A percentile compares a stretch with the other conserved stretches of the same genome.
Evolutionary conservation across 2,113 vertebrate genomes (phyloP).

Genomic region (Corythoichthys haematopterus): DNA sequence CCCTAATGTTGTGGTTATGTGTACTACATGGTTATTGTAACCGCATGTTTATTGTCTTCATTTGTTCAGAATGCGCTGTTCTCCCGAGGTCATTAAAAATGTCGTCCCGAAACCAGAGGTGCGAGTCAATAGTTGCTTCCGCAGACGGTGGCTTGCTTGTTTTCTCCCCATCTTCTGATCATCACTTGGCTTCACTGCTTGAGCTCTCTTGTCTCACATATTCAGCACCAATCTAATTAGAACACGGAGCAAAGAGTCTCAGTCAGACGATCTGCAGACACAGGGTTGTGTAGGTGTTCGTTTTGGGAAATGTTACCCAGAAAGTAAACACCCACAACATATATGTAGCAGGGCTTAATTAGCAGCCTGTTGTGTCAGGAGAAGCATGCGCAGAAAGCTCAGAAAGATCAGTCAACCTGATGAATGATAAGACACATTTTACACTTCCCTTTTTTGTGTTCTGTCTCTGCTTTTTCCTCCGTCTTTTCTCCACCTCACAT

Average conservation of each 20-base stretch:
- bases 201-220: constrained; percentile 38
- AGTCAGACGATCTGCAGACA: constrained; percentile 47
- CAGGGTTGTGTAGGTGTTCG: constrained; percentile 22
- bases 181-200: constrained; percentile 36
- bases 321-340: constrained; percentile 21
- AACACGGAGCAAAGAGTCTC: constrained; percentile 46
- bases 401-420: constrained; percentile 54
- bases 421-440: constrained; percentile 61
- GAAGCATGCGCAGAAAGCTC: constrained; percentile 47
- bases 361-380: constrained; percentile 50
- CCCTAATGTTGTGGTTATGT: background rate
- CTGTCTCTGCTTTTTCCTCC: constrained; percentile 27
- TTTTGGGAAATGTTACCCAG: constrained; percentile 22
- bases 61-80: background rate
- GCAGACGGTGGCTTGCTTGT: constrained; percentile 19
- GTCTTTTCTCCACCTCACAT: constrained; percentile 32
- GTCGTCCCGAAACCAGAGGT: background rate
- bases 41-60: background rate
- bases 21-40: background rate
- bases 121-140: background rate
- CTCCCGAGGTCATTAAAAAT: background rate
- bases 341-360: constrained; percentile 54
- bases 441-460: constrained; percentile 33
- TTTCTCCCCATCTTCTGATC: constrained; percentile 29
- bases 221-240: constrained; percentile 56